These are phyloP conservation scores for Balanococcus diminutus DNA, from an alignment of 2,888 invertebrate species.

Conservation along the genomic window DNA sequence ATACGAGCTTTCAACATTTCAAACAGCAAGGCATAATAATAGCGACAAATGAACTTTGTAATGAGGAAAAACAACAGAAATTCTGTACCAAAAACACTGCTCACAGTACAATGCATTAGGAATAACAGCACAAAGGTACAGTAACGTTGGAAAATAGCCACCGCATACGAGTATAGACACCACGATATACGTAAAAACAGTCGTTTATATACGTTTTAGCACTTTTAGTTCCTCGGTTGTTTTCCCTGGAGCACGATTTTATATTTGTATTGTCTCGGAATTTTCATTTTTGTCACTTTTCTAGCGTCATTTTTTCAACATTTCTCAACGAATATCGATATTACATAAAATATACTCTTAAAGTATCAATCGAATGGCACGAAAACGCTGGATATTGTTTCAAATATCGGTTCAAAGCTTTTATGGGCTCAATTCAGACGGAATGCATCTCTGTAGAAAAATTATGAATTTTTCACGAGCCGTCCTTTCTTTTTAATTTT, in stretches of 20 bases:
- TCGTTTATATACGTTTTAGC: slow-evolving; percentile 8
- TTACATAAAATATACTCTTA: not conserved
- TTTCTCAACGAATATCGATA: not conserved
- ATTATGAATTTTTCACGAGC: not conserved
- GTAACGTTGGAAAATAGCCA: slow-evolving; percentile 18
- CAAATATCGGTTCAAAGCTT: slow-evolving; percentile 2
- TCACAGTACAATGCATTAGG: not conserved
- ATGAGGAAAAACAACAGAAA: slow-evolving; percentile 25
- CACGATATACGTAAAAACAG: not conserved
- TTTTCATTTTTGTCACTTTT: slow-evolving; percentile 24
- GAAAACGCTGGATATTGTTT: slow-evolving; percentile 16
- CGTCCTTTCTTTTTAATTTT: slow-evolving; percentile 4
- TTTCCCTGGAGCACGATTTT: slow-evolving; percentile 23
- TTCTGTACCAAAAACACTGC: not conserved
- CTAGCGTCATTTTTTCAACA: not conserved
- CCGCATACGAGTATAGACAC: not conserved
- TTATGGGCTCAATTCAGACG: not conserved
- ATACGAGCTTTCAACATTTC: slow-evolving; percentile 25
- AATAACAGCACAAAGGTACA: slow-evolving; percentile 2
- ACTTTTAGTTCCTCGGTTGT: not conserved
- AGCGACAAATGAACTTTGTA: slow-evolving; percentile 8
- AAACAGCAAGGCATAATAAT: not conserved
- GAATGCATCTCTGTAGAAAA: not conserved
- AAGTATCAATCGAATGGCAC: slow-evolving; percentile 9
- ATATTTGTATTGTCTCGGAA: not conserved